These are phyloP conservation scores for Coleophora deauratella DNA, from an alignment of 2,888 invertebrate species.

Conservation along the genomic window DNA sequence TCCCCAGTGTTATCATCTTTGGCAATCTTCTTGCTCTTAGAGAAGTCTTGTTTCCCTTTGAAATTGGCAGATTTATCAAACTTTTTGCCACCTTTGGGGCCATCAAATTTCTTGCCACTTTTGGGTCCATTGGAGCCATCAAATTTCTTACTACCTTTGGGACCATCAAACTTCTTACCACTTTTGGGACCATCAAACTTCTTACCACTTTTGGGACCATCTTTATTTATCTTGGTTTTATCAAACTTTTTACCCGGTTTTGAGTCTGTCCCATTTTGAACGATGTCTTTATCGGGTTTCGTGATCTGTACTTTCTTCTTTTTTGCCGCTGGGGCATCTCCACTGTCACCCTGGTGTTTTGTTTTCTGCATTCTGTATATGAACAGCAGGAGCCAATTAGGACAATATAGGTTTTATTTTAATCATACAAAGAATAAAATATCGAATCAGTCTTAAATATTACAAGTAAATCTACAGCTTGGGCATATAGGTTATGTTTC, in stretches of 20 bases:
- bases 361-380: conserved; percentile 51
- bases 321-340: conserved; percentile 29
- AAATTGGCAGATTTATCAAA: conserved; percentile 21
- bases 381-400: no score
- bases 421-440: no score
- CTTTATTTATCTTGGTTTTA: no score
- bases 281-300: conserved; percentile 16
- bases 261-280: conserved; percentile 11
- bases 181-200: conserved; percentile 14
- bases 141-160: conserved; percentile 20
- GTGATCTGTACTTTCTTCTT: conserved; percentile 43
- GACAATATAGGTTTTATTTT: no score
- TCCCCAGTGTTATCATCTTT: conserved; percentile 34
- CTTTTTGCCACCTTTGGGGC: conserved; percentile 18
- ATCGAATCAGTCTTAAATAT: no score
- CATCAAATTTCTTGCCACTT: conserved; percentile 14
- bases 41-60: conserved; percentile 26
- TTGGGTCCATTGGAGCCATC: conserved; percentile 20
- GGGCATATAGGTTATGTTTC: no score
- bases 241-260: background rate
- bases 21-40: conserved; percentile 24
- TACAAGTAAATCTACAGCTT: no score
- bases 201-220: conserved; percentile 14
- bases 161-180: conserved; percentile 4
- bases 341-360: conserved; percentile 43